Evolutionary conservation across 2,797 vertebrate genomes (phyloP).

Genomic region (Leptoclinus maculatus): DNA sequence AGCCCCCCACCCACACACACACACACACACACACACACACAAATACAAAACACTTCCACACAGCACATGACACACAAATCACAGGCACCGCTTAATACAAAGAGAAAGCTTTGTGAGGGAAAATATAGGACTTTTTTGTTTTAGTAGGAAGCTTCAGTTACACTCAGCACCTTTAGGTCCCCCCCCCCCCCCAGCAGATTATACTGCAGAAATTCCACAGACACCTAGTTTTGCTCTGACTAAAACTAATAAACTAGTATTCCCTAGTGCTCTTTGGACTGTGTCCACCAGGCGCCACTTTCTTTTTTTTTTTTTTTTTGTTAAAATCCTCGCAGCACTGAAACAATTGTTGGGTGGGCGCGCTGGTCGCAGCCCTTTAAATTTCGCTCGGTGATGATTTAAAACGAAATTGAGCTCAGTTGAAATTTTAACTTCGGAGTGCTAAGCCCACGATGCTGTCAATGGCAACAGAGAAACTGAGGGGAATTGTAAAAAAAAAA

Average conservation of each 20-base stretch:
- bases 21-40: conserved; percentile 3
- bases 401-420: conserved; percentile 21
- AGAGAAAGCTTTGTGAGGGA: conserved; percentile 37
- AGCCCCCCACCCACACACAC: too few relatives aligned
- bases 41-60: conserved; percentile 31
- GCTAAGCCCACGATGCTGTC: conserved; percentile 44
- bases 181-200: conserved; percentile 32
- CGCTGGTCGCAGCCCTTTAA: conserved; percentile 73
- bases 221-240: conserved; percentile 46
- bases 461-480: conserved; percentile 4
- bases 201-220: conserved; percentile 46
- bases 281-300: conserved; percentile 46
- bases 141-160: conserved; percentile 41
- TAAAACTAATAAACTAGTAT: conserved; percentile 31
- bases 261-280: conserved; percentile 27
- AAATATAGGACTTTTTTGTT: conserved; percentile 35
- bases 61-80: conserved; percentile 35
- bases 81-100: conserved; percentile 55
- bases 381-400: conserved; percentile 37
- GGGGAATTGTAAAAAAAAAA: background rate
- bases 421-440: conserved; percentile 23
- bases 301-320: background rate
- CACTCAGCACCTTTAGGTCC: conserved; percentile 45
- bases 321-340: conserved; percentile 40
- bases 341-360: conserved; percentile 27